A percentile compares a stretch with the other conserved stretches of the same genome.
Evolutionary conservation across 2,888 invertebrate species (phyloP).

Genomic region (Ligdia adustata): DNA sequence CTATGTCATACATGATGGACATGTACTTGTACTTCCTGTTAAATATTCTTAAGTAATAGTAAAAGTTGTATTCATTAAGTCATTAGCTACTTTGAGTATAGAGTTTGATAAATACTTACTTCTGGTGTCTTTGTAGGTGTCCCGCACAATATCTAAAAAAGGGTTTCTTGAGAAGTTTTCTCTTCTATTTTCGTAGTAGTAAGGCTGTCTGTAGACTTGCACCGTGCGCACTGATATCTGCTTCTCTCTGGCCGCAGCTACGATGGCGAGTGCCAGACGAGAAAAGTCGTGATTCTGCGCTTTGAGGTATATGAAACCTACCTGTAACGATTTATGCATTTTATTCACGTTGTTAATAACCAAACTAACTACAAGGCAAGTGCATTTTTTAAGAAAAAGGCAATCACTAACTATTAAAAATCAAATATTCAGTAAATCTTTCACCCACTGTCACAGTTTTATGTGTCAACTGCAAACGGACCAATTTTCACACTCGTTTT

Average conservation of each 20-base stretch:
- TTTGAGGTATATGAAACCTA: constrained; percentile 92
- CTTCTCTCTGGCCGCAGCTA: constrained; percentile 87
- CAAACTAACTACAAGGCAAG: neutral
- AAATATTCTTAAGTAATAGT: too few relatives aligned
- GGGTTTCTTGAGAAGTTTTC: constrained; percentile 94
- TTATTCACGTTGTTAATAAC: too few relatives aligned
- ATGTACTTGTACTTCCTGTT: neutral
- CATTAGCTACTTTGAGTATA: too few relatives aligned
- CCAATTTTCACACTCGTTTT: constrained; percentile 14
- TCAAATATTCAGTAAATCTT: constrained; percentile 7
- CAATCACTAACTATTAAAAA: too few relatives aligned
- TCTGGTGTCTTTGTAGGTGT: constrained; percentile 93
- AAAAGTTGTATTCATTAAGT: too few relatives aligned
- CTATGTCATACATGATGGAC: too few relatives aligned
- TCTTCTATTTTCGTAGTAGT: constrained; percentile 86
- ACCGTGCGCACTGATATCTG: constrained; percentile 88
- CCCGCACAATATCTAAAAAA: constrained; percentile 91
- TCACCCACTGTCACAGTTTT: constrained; percentile 2
- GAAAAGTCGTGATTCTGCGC: constrained; percentile 90
- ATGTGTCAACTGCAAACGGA: constrained; percentile 10
- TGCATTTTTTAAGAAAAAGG: too few relatives aligned
- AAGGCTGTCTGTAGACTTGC: constrained; percentile 70
- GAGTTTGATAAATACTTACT: too few relatives aligned
- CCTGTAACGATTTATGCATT: too few relatives aligned
- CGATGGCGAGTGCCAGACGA: constrained; percentile 91